Evolutionary conservation across 2,113 vertebrate species (phyloP), one percentile per base, ranked within the genome.

Genomic region (Ophthalmotilapia sp.): DNA sequence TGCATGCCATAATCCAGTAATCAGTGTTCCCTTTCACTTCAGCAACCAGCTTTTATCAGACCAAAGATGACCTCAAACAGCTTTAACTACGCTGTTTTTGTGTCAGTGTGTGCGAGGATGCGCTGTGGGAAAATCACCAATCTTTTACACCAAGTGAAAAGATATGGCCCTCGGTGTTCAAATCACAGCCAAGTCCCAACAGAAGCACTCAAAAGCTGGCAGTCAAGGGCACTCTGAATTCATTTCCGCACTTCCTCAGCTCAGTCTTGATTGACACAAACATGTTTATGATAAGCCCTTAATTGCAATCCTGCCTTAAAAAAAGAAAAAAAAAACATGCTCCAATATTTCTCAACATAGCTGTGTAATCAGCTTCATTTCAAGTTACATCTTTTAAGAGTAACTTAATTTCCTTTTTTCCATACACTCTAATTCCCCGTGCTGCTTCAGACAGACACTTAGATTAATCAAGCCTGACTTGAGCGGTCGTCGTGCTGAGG

Each of bases 391-490:
- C 49, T 65, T 85, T 75, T 75, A 49, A 77, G 58, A 79, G 10
- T 4, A 75, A 55, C 9, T 47, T 47, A 70, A 85, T 87, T 85
- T 33, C n/a, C 26, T 58, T 55, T 70, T 87, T 54, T 79, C 19
- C 56, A 87, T 81, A 60, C 70, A n/a, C 60, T 6, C 42, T 86
- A 82, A 92, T 91, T 90, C 73, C 33, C 26, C 2, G 6, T 38
- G 26, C 80, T 68, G 81, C 90, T 86, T 79, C 89, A 85, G 81
- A 90, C 89, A 82, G 82, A 85, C 90, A 70, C 83, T 90, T 38
- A 11, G 54, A 88, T 90, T 93, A 93, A 93, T 92, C 84, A 91
- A 65, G 93, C 79, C 87, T 85, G 91, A 93, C 89, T 88, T 90
- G 86, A 95, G 90, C 81, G 13, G 77, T 90, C 88, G 91, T 91